A percentile compares a stretch with the other conserved stretches of the same genome.
Conservation (phyloP, 2,888 invertebrate genomes). For the Glaucopsyche alexis region DNA sequence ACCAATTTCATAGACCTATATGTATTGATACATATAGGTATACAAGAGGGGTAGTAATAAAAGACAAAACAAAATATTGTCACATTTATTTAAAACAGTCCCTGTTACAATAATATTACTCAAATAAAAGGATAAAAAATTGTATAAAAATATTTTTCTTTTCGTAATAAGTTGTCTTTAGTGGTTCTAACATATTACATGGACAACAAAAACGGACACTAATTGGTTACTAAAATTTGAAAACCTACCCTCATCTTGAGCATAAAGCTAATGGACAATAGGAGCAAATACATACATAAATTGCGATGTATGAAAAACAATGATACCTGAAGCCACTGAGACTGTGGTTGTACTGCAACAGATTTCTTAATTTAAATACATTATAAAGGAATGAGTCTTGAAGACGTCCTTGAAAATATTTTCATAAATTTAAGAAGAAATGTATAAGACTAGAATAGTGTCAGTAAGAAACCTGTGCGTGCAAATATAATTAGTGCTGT, state of each 20-base stretch:
- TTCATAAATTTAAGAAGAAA: not conserved
- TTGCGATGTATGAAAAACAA: no score
- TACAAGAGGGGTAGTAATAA: constrained; percentile 36
- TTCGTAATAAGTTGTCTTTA: constrained; percentile 37
- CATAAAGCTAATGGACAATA: not conserved
- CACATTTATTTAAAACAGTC: constrained; percentile 66
- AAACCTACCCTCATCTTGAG: not conserved
- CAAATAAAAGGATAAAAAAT: constrained; percentile 57
- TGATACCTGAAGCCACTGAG: no score
- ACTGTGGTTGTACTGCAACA: not conserved
- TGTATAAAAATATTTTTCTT: constrained; percentile 73
- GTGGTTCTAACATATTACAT: not conserved
- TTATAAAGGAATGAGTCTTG: not conserved
- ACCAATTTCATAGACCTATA: no score
- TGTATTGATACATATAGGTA: no score
- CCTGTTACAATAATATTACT: constrained; percentile 42
- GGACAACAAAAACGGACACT: not conserved
- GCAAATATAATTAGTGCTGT: constrained; percentile 7
- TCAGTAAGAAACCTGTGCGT: constrained; percentile 8
- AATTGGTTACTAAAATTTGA: not conserved
- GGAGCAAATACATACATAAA: not conserved
- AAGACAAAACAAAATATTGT: constrained; percentile 53
- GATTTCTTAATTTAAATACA: not conserved
- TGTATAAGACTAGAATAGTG: constrained; percentile 2
- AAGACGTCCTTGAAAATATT: not conserved